These are phyloP conservation scores for Liposcelis brunnea DNA, from an alignment of 2,888 invertebrate genomes.

Conservation along the genomic window DNA sequence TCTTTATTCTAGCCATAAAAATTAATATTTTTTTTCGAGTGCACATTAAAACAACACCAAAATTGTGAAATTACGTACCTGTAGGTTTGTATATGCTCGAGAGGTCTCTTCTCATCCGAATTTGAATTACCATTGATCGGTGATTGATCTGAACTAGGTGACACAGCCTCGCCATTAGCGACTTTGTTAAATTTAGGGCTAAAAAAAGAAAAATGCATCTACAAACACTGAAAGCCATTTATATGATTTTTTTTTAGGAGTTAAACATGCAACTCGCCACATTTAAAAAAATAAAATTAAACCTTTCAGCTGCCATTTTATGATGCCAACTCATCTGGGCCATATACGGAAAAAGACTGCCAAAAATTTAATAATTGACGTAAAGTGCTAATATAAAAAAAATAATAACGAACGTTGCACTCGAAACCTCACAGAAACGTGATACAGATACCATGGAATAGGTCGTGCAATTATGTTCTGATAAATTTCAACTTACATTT, in stretches of 20 bases:
- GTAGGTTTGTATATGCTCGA: constrained; percentile 56
- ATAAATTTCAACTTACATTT: too few species aligned
- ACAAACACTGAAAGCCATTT: constrained; percentile 10
- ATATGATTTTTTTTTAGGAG: constrained; percentile 22
- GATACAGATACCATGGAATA: too few species aligned
- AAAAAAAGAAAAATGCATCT: constrained; percentile 8
- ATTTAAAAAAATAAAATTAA: constrained; percentile 25
- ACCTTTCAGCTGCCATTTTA: constrained; percentile 10
- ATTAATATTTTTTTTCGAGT: neutral
- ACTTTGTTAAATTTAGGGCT: neutral
- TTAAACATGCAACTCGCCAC: constrained; percentile 19
- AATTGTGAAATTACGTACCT: constrained; percentile 30
- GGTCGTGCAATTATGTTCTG: too few species aligned
- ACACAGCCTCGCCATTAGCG: constrained; percentile 16
- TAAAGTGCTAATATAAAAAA: too few species aligned
- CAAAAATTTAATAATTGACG: too few species aligned
- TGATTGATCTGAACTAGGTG: constrained; percentile 9
- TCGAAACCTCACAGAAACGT: neutral
- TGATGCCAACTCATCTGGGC: too few species aligned
- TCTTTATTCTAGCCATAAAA: too few species aligned
- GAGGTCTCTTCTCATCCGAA: constrained; percentile 47
- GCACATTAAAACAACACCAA: neutral
- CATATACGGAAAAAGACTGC: too few species aligned
- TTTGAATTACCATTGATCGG: constrained; percentile 37
- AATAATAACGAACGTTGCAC: neutral